phyloP scores from a whole-genome alignment of 2,113 vertebrate genomes.

The Paralichthys olivaceus region DNA sequence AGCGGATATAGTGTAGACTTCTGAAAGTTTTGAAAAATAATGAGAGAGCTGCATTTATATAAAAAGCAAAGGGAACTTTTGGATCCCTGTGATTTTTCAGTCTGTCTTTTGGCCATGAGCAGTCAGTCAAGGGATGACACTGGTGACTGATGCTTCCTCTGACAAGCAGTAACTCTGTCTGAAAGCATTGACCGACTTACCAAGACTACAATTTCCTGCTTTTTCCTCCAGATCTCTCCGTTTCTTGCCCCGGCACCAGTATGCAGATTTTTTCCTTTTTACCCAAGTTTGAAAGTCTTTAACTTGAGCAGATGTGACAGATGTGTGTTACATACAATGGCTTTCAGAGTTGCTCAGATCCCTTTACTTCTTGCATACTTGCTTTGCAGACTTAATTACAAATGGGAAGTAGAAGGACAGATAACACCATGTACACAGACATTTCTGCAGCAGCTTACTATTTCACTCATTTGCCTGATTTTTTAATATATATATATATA shows the following conservation, averaged over 20 bases:
- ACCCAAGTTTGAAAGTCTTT: background rate
- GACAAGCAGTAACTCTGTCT: background rate
- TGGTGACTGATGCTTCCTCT: conserved; percentile 13
- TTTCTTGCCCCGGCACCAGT: background rate
- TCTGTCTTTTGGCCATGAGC: conserved; percentile 19
- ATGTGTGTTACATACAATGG: too few relatives aligned
- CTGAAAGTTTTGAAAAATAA: background rate
- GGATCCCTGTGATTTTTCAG: conserved; percentile 1
- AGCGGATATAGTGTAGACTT: background rate
- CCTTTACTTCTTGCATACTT: background rate
- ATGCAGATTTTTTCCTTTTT: background rate
- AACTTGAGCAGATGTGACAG: background rate
- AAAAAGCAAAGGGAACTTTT: conserved; percentile 24
- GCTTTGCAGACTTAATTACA: background rate
- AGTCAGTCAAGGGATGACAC: conserved; percentile 12
- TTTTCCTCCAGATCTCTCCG: background rate
- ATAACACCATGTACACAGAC: too few relatives aligned
- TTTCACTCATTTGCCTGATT: too few relatives aligned
- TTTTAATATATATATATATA: too few relatives aligned
- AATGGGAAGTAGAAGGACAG: too few relatives aligned
- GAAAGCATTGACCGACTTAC: too few relatives aligned
- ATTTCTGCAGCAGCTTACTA: too few relatives aligned
- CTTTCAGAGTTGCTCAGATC: too few relatives aligned
- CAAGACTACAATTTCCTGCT: background rate
- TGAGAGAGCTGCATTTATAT: conserved; percentile 15